Conservation (phyloP, 2,888 invertebrate genomes). For the Ligdia adustata region DNA sequence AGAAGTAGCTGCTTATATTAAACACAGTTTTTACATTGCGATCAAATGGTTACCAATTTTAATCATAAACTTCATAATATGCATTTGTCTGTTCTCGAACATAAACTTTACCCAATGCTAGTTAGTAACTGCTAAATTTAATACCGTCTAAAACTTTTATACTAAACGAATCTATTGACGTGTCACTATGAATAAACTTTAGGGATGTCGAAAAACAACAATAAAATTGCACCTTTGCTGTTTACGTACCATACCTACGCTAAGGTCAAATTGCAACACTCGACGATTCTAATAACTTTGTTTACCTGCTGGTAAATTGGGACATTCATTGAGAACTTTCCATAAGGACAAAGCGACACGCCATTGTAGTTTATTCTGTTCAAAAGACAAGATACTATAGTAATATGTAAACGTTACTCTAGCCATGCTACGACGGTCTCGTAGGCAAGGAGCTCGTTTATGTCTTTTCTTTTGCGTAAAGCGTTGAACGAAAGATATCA, state of each 20-base stretch:
- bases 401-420: no score
- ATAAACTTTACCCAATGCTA: not conserved
- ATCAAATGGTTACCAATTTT: no score
- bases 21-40: no score
- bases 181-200: not conserved
- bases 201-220: not conserved
- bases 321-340: not conserved
- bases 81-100: no score
- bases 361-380: not conserved
- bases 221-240: not conserved
- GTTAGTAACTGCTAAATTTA: no score
- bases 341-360: not conserved
- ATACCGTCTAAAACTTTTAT: no score
- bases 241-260: not conserved
- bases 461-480: slow-evolving; percentile 2
- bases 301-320: slow-evolving; percentile 2
- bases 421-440: no score
- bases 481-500: slow-evolving; percentile 10
- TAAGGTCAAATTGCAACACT: slow-evolving; percentile 11
- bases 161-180: no score
- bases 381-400: no score
- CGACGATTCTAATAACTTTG: slow-evolving; percentile 4
- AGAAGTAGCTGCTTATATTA: no score
- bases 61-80: no score
- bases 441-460: not conserved